Evolutionary conservation across 2,888 invertebrate species (phyloP), one percentile per base, ranked within the genome.

Genomic region (Lamproptera curius): DNA sequence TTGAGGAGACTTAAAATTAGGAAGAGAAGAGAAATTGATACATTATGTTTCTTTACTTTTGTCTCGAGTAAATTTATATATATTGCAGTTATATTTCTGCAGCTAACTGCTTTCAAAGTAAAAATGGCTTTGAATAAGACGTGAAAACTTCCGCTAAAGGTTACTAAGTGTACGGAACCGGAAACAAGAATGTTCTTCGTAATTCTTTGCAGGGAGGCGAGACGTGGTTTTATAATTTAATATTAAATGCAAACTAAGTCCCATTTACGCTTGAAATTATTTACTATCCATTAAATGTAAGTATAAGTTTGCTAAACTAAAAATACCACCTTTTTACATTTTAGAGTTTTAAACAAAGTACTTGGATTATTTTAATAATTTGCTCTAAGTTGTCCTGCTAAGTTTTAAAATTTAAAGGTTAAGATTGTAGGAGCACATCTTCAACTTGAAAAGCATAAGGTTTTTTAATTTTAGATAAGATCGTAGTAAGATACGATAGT

Each of bases 61-160:
- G 34, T 40, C 35, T 28, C 26, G 10, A n/a, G 13, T 16, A 5
- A 6, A 5, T 20, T 37, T n/a, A 15, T 31, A 36, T 11, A 47
- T 13, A 37, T n/a, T 10, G 42, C 15, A 33, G 42, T 33, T 37
- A 36, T 23, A 33, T 42, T 47, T 37, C 20, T 38, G 42, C 47
- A 38, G 42, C n/a, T 33, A 16, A 42, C 31, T 42, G 42, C 42
- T 42, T 48, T 48, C 26, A 42, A 42, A 42, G 42, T 26, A 48
- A 48, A 48, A 42, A 33, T 48, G 38, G 37, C 42, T 48, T 42
- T 38, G 47, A 48, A 42, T 38, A 42, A 48, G 47, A 48, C 42
- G 47, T 13, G 42, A 16, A 38, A 46, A 46, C 37, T 46, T 47
- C 16, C 23, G 38, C 23, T 38, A 26, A 42, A 42, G 33, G 47